phyloP scores from a whole-genome alignment of 2,797 vertebrate species.

The Phaenicophaeus curvirostris region DNA sequence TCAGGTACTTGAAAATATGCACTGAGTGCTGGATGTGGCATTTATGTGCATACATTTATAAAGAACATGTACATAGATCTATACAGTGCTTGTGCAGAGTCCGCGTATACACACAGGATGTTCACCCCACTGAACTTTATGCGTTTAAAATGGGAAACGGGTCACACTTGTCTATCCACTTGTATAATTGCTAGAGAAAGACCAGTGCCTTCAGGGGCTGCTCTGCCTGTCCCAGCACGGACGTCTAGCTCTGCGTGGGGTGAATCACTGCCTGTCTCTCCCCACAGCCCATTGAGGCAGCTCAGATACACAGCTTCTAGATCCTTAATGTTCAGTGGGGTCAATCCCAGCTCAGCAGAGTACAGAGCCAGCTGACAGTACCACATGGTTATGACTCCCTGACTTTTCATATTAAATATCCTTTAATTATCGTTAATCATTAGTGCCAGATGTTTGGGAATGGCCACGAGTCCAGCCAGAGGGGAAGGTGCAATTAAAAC shows the following conservation, averaged over 20 bases:
- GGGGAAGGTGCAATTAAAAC: not conserved
- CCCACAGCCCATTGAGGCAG: not conserved
- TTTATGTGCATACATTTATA: not conserved
- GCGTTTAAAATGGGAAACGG: too few relatives aligned
- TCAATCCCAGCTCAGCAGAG: not conserved
- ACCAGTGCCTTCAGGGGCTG: not conserved
- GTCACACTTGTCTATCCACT: too few relatives aligned
- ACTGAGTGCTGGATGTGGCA: not conserved
- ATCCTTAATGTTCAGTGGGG: too few relatives aligned
- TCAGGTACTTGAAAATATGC: accelerated
- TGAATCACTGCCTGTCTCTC: not conserved
- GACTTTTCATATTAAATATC: not conserved
- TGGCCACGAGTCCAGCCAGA: not conserved
- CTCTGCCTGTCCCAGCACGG: not conserved
- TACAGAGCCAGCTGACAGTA: not conserved
- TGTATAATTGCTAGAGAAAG: not conserved
- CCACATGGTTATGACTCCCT: not conserved
- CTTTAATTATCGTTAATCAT: not conserved
- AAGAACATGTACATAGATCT: not conserved
- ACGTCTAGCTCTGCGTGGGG: not conserved
- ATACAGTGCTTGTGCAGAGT: too few relatives aligned
- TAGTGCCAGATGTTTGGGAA: not conserved
- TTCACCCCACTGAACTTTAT: too few relatives aligned
- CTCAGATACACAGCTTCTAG: too few relatives aligned
- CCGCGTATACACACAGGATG: too few relatives aligned